These are phyloP conservation scores for Chiloscyllium plagiosum DNA, from an alignment of 2,113 vertebrate genomes.

Conservation along the genomic window DNA sequence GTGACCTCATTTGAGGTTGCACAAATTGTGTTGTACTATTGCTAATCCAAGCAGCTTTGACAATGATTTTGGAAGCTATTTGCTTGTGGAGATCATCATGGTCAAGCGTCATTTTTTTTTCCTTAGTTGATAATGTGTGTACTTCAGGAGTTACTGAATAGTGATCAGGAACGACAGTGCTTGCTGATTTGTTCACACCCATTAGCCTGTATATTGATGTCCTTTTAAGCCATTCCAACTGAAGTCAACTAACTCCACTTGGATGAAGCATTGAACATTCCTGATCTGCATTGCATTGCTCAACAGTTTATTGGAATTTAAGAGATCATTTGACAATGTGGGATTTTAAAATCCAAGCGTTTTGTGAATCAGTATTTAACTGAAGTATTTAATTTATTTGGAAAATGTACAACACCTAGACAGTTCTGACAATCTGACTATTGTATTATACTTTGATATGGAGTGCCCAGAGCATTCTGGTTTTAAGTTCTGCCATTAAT, in stretches of 20 bases:
- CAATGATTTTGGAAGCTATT: not conserved
- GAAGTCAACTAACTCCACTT: not conserved
- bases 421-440: not conserved
- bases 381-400: not conserved
- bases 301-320: not conserved
- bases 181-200: not conserved
- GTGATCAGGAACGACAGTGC: not conserved
- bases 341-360: not conserved
- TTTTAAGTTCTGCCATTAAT: not conserved
- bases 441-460: not conserved
- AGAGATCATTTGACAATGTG: not conserved
- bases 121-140: not conserved
- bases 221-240: not conserved
- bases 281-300: not conserved
- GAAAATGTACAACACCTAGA: not conserved
- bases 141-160: not conserved
- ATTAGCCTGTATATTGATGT: not conserved
- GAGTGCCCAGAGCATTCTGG: not conserved
- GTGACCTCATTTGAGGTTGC: not conserved
- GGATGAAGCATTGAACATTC: not conserved
- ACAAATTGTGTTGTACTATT: not conserved
- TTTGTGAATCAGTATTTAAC: not conserved
- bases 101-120: not conserved
- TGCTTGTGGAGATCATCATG: not conserved
- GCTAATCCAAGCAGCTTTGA: not conserved